A percentile compares a stretch with the other conserved stretches of the same genome.
These are phyloP conservation scores for Teleiodes luculella DNA, from an alignment of 2,888 invertebrate species.

Conservation along the genomic window DNA sequence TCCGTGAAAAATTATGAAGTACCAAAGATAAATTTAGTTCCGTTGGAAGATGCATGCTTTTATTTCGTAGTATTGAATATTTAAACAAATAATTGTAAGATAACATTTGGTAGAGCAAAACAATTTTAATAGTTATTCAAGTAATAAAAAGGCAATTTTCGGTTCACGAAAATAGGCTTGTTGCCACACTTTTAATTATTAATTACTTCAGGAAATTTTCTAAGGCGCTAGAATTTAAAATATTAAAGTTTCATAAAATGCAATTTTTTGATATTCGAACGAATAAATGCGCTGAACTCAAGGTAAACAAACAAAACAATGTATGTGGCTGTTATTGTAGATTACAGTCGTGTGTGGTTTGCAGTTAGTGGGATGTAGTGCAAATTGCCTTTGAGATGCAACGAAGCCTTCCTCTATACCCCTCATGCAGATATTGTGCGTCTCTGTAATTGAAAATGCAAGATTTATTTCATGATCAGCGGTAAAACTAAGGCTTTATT, in stretches of 20 bases:
- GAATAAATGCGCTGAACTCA: too few species aligned
- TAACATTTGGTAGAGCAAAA: too few species aligned
- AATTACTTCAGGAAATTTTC: too few species aligned
- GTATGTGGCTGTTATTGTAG: not conserved
- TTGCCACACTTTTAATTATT: too few species aligned
- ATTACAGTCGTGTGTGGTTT: constrained; percentile 16
- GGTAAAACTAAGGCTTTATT: too few species aligned
- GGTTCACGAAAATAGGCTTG: too few species aligned
- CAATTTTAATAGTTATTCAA: too few species aligned
- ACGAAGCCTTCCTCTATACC: not conserved
- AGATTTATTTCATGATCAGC: not conserved
- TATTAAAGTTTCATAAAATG: not conserved
- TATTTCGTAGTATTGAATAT: too few species aligned
- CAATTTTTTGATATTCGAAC: not conserved
- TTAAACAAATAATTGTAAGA: too few species aligned
- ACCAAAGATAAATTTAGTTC: not conserved
- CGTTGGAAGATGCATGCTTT: not conserved
- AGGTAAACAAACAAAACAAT: not conserved
- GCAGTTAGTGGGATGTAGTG: constrained; percentile 17
- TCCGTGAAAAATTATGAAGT: not conserved
- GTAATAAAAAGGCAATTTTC: too few species aligned
- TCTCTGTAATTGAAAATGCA: not conserved
- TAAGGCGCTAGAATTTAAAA: too few species aligned
- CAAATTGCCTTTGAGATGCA: constrained; percentile 14
- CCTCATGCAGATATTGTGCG: not conserved